These are phyloP conservation scores for Otolemur garnettii DNA, from an alignment of 2,113 vertebrate genomes.

Conservation along the genomic window DNA sequence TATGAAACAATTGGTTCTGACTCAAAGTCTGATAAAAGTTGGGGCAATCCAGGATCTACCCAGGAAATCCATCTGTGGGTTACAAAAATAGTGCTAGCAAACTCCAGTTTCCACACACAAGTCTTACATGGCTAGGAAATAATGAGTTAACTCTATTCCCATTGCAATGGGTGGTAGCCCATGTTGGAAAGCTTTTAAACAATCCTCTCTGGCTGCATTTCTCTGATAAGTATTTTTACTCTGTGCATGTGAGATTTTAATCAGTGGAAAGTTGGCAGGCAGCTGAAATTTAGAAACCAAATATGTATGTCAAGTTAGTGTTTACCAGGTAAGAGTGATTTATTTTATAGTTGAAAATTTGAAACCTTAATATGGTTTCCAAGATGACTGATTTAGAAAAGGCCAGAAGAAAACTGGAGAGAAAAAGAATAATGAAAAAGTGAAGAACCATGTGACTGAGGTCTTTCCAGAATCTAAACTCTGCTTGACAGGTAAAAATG, in stretches of 20 bases:
- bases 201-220: neutral
- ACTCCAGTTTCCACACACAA: neutral
- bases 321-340: conserved; percentile 26
- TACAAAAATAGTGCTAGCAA: neutral
- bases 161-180: neutral
- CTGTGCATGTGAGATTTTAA: neutral
- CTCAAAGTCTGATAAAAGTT: conserved; percentile 7
- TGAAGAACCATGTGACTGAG: neutral
- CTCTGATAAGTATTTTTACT: conserved; percentile 22
- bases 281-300: conserved; percentile 52
- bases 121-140: neutral
- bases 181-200: neutral
- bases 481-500: neutral
- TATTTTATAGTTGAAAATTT: conserved; percentile 44
- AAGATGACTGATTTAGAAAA: conserved; percentile 55
- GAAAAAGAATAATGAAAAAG: neutral
- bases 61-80: neutral
- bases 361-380: neutral
- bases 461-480: conserved; percentile 21
- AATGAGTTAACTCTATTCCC: neutral
- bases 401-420: neutral
- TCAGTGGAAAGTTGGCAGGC: neutral
- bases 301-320: conserved; percentile 6
- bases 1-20: neutral
- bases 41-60: neutral